Percentiles rank a stretch among this genome's conserved stretches.
These are phyloP conservation scores for Spilosoma lubricipeda DNA, from an alignment of 2,888 invertebrate species.

Conservation along the genomic window DNA sequence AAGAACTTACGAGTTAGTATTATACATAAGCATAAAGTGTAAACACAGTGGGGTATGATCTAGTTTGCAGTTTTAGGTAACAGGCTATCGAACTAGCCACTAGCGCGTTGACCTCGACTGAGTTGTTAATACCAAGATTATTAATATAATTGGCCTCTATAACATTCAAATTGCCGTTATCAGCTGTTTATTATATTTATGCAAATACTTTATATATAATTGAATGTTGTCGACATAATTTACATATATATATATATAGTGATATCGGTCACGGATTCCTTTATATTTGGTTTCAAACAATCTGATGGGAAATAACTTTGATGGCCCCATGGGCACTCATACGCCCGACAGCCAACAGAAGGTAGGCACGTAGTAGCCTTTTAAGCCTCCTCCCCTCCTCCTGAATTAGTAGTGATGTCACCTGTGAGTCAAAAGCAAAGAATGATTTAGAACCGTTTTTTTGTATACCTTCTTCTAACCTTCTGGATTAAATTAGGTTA, in stretches of 20 bases:
- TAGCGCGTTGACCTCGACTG: conserved; percentile 3
- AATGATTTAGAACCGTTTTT: too few species aligned
- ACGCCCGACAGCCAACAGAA: too few species aligned
- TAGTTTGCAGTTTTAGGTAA: neutral
- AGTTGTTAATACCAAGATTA: neutral
- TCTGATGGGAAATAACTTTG: too few species aligned
- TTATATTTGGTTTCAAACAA: neutral
- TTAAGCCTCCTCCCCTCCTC: too few species aligned
- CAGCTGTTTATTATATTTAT: neutral
- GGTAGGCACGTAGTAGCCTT: too few species aligned
- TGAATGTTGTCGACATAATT: neutral
- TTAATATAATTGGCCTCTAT: neutral
- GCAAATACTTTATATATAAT: neutral
- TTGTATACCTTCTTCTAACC: too few species aligned
- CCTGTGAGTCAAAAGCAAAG: too few species aligned
- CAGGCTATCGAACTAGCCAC: neutral
- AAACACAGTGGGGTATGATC: neutral
- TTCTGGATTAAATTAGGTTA: too few species aligned
- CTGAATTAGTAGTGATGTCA: too few species aligned
- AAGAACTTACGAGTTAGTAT: too few species aligned
- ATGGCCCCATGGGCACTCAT: too few species aligned
- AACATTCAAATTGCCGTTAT: conserved; percentile 5
- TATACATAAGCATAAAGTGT: neutral
- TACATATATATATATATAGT: neutral
- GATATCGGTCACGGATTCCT: neutral